Conservation (phyloP, 2,113 vertebrate species). For the Corythornis cristatus region DNA sequence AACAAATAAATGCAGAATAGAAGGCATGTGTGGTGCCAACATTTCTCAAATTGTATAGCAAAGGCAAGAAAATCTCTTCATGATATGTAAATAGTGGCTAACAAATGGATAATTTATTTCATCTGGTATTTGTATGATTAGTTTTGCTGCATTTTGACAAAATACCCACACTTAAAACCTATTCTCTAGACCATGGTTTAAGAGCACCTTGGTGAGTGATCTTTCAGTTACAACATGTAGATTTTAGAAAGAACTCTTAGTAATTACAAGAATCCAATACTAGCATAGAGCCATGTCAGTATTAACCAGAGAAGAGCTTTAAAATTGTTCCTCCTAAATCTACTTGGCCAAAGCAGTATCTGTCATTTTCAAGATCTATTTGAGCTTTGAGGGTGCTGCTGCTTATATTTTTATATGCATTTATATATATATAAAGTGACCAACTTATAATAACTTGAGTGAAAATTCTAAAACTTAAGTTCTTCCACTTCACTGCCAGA, state of each 20-base stretch:
- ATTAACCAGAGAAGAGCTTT: neutral
- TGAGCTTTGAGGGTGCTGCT: neutral
- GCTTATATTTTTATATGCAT: neutral
- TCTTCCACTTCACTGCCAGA: neutral
- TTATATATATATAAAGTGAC: neutral
- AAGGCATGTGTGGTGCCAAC: neutral
- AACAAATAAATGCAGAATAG: neutral
- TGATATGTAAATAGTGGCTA: neutral
- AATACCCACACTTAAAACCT: neutral
- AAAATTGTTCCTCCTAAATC: accelerated
- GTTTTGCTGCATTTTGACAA: neutral
- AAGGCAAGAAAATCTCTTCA: neutral
- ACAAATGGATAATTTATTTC: neutral
- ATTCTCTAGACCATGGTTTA: neutral
- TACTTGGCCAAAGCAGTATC: neutral
- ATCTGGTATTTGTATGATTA: neutral
- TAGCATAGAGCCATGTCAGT: neutral
- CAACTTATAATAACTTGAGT: neutral
- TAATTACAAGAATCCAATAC: neutral
- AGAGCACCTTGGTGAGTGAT: neutral
- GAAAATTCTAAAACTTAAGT: neutral
- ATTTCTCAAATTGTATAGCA: neutral
- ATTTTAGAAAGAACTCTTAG: neutral
- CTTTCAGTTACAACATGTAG: neutral
- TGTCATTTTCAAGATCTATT: neutral